Evolutionary conservation across 2,888 invertebrate genomes (phyloP), one percentile per base, ranked within the genome.

Genomic region (Palloptera scutellata): DNA sequence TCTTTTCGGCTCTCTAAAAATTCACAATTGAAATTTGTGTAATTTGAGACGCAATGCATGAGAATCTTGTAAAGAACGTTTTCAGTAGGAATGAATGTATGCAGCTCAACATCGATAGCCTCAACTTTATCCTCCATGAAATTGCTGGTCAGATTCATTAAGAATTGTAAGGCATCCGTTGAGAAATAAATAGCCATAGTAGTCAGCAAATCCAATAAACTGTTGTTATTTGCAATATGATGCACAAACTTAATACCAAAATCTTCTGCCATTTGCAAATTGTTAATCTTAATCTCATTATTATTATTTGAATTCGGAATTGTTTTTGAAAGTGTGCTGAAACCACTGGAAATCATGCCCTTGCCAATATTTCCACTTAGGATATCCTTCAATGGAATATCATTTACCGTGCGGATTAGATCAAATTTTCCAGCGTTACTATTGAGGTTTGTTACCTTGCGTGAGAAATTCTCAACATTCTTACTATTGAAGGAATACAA

Each of bases 391-490:
- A 73, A 70, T 0, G 84, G 84, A 59, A 84, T 81, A 68, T 83
- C 81, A 63, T 81, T 81, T 1, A 81, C 73, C 13, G 78, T 74
- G 52, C 84, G 82, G 42, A 84, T 74, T 8, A 83, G 68, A 69
- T 84, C 84, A 4, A 70, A 68, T 65, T 72, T 75, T 6, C 73
- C 71, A 30, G 66, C 66, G 2, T 70, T 20, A 3, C 74, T 74
- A 53, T 61, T 48, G 9, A 72, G 54, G 8, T 73, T 72, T 1
- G 72, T 10, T 17, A 74, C 71, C 62, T 77, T 77, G 60, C 69
- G 73, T 6, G 66, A 67, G 60, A 77, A 69, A 60, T 75, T 75
- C 6, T 74, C 70, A 30, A 75, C 76, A 30, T 71, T 70, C 62
- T 72, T 71, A 63, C 76, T 64, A 43, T 43, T 10, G 13, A 43